Base-by-base conservation (phyloP, 2,888 invertebrate genomes). In the Dolomedes plantarius region DNA sequence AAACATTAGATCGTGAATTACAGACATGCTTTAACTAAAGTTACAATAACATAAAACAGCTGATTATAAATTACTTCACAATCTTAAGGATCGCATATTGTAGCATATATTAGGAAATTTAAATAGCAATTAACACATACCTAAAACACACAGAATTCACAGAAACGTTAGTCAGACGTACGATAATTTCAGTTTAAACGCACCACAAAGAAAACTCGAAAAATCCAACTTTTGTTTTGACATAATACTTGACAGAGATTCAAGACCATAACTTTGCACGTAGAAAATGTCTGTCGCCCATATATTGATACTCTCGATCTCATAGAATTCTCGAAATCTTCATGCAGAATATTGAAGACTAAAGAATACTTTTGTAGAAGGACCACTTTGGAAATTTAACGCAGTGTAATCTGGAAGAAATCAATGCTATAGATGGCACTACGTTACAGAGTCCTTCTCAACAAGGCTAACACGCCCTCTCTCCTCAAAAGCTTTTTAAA, bases 201-300 rank as follows among this genome's bases (percentile, higher is more conserved):
- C 56, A 56, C 56, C 19, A 56, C 56, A 23, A 19, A 23, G 19
- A 23, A 56, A 56, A 56, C 5, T 16, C 2, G 23, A 19, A 56
- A 56, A 56, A 56, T 56, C 56, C 56, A 56, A 2, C 3, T 23
- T 56, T 56, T 56, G 56, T 56, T 56, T 56, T 56, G 56, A 23
- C 56, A 56, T 56, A 56, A 6, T 23, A 56, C 3, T 23, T 56
- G 56, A 56, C 56, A 56, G 23, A 56, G 16, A 23, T 16, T 1
- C 1, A 3, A 56, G 23, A 23, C 11, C 23, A 23, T 56, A 23
- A 56, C 56, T 56, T 56, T 56, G 74, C 81, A 81, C 75, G 71
- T 71, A 83, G 76, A 83, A 83, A 83, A 83, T 83, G 82, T 83
- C 82, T 76, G 82, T 83, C 82, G 82, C 82, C 82, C 82, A 80